These are phyloP conservation scores for Tachystola acroxantha DNA, from an alignment of 2,888 invertebrate genomes.

Conservation along the genomic window DNA sequence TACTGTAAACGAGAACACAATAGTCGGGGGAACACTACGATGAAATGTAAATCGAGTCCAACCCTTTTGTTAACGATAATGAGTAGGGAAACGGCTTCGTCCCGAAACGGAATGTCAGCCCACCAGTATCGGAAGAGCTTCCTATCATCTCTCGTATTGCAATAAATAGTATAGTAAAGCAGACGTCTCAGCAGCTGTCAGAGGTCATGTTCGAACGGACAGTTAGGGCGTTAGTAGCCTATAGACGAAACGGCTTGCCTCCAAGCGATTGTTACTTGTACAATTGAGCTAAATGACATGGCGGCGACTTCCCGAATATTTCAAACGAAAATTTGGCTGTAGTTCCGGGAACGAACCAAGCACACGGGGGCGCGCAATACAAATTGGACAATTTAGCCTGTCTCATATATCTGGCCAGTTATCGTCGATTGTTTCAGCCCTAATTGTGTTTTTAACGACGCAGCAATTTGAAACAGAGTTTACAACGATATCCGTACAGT, in stretches of 20 bases:
- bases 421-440: slow-evolving; percentile 16
- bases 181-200: slow-evolving; percentile 24
- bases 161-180: slow-evolving; percentile 22
- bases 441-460: slow-evolving; percentile 22
- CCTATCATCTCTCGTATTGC: slow-evolving; percentile 14
- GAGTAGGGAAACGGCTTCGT: slow-evolving; percentile 42
- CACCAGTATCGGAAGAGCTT: slow-evolving; percentile 26
- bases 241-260: slow-evolving; percentile 38
- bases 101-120: slow-evolving; percentile 35
- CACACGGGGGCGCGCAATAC: slow-evolving; percentile 4
- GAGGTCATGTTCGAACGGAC: slow-evolving; percentile 36
- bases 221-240: slow-evolving; percentile 24
- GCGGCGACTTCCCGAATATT: slow-evolving; percentile 28
- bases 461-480: slow-evolving; percentile 5
- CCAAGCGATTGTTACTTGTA: slow-evolving; percentile 43
- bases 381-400: slow-evolving; percentile 30
- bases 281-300: slow-evolving; percentile 49
- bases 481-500: slow-evolving; percentile 3
- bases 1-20: slow-evolving; percentile 28
- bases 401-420: slow-evolving; percentile 27
- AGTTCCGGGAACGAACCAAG: slow-evolving; percentile 11
- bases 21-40: slow-evolving; percentile 29
- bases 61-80: slow-evolving; percentile 59
- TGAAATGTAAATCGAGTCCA: slow-evolving; percentile 54
- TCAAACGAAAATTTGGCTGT: neutral